phyloP scores from a whole-genome alignment of 2,888 invertebrate species.

The Tolmerus cingulatus region DNA sequence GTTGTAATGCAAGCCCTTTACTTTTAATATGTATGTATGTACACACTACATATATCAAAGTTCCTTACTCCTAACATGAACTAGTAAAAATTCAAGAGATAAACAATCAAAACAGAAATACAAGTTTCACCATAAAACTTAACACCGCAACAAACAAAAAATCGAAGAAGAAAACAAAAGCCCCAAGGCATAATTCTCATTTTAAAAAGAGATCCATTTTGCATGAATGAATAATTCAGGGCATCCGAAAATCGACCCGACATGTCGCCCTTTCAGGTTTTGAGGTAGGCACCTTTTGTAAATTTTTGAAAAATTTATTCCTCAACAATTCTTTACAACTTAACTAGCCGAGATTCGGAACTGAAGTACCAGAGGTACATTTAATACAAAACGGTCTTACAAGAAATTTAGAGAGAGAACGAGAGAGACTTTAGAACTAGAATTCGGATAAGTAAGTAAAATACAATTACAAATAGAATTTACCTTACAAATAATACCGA shows the following conservation, averaged over 20 bases:
- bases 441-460: background rate
- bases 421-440: background rate
- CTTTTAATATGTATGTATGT: no score
- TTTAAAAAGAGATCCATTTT: background rate
- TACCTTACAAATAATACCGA: background rate
- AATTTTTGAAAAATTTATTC: no score
- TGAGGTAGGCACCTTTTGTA: background rate
- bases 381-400: background rate
- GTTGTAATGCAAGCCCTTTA: no score
- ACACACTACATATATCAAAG: background rate
- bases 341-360: no score
- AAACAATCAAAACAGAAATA: background rate
- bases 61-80: background rate
- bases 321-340: no score
- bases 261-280: background rate
- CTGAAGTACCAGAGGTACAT: no score
- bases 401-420: background rate
- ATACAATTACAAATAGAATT: background rate
- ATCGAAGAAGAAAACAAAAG: background rate
- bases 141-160: no score
- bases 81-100: background rate
- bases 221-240: constrained; percentile 1
- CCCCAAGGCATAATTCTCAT: background rate
- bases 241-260: background rate
- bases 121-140: background rate